Evolutionary conservation across 2,888 invertebrate species (phyloP).

Genomic region (Apotomis betuletana): DNA sequence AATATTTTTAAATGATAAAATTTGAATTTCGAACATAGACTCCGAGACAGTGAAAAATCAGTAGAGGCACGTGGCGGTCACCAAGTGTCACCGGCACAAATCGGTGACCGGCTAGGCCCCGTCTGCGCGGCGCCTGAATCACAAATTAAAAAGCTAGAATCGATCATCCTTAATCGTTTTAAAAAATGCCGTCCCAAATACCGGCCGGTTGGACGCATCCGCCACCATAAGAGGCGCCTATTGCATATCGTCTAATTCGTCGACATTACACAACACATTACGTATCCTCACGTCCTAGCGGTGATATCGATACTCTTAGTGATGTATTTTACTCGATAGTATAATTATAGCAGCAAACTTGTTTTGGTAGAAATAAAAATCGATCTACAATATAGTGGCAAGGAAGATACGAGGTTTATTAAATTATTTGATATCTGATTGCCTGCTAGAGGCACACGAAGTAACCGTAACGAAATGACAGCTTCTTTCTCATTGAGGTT

Average conservation of each 20-base stretch:
- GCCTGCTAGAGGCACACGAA: not conserved
- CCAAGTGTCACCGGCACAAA: slow-evolving; percentile 8
- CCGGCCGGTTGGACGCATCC: slow-evolving; percentile 27
- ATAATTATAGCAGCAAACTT: not conserved
- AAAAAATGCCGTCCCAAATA: slow-evolving; percentile 31
- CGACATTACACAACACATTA: slow-evolving; percentile 39
- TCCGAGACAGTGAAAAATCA: slow-evolving; percentile 9
- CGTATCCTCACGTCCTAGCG: slow-evolving; percentile 32
- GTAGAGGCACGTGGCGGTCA: slow-evolving; percentile 3
- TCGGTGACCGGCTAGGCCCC: not conserved
- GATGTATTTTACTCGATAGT: not conserved
- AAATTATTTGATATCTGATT: not conserved
- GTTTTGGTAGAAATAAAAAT: not conserved
- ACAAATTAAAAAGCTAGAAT: slow-evolving; percentile 11
- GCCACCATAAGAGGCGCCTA: slow-evolving; percentile 35
- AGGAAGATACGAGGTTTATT: not conserved
- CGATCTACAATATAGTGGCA: not conserved
- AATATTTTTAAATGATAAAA: not conserved
- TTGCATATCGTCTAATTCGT: slow-evolving; percentile 35
- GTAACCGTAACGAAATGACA: too few relatives aligned
- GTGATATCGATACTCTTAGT: not conserved
- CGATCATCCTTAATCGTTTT: slow-evolving; percentile 25
- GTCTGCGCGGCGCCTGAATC: slow-evolving; percentile 16
- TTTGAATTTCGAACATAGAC: not conserved
- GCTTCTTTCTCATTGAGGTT: too few relatives aligned